These are phyloP conservation scores for Antheraea mylitta DNA, from an alignment of 1,140 invertebrate species.

Conservation along the genomic window DNA sequence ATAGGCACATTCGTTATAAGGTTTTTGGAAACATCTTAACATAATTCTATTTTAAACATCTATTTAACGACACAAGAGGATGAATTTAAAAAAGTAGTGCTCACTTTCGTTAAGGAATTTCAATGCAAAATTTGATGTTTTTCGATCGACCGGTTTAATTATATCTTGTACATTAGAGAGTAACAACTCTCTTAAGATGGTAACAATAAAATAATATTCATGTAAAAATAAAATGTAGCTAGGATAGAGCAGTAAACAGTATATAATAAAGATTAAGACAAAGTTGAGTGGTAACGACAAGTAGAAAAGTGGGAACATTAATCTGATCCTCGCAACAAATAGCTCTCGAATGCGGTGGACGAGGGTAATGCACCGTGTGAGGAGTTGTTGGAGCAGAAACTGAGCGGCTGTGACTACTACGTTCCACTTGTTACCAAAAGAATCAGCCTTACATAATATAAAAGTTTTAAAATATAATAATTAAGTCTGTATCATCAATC, in stretches of 20 bases:
- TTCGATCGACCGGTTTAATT: too few relatives aligned
- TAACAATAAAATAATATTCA: too few relatives aligned
- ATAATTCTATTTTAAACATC: too few relatives aligned
- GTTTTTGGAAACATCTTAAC: too few relatives aligned
- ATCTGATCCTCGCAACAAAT: conserved; percentile 68
- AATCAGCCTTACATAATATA: not conserved
- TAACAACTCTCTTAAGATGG: too few relatives aligned
- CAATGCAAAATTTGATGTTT: too few relatives aligned
- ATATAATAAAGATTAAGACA: conserved; percentile 14
- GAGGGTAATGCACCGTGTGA: conserved; percentile 68
- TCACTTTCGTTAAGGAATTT: too few relatives aligned
- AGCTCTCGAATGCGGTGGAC: conserved; percentile 66
- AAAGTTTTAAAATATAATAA: not conserved
- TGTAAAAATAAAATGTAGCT: too few relatives aligned
- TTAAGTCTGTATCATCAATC: not conserved
- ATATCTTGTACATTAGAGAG: too few relatives aligned
- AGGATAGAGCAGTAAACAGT: not conserved
- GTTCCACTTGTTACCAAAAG: conserved; percentile 19
- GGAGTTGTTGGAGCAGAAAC: conserved; percentile 60
- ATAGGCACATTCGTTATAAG: too few relatives aligned
- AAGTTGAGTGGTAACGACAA: conserved; percentile 49
- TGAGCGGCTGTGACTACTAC: conserved; percentile 31
- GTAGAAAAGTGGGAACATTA: conserved; percentile 69
- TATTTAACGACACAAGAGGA: too few relatives aligned
- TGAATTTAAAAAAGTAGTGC: too few relatives aligned